phyloP scores from a whole-genome alignment of 35 echinoderm and acorn worm species.

The Holothuria glaberrima region DNA sequence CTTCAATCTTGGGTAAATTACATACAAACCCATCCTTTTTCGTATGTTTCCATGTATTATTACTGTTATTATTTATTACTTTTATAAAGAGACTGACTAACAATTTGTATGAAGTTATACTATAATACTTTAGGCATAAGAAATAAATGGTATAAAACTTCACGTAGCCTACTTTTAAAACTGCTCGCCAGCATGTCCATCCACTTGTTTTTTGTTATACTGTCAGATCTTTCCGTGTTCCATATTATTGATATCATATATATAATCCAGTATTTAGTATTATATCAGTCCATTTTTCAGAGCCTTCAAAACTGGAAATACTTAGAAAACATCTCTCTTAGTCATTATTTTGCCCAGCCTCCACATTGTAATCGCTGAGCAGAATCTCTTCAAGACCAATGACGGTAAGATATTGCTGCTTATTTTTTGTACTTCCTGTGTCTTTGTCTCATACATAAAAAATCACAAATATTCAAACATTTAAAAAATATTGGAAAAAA shows the following conservation, averaged over 20 bases:
- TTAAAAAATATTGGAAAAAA: too few relatives aligned
- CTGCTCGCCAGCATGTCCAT: slow-evolving; percentile 19
- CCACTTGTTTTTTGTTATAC: slow-evolving; percentile 4
- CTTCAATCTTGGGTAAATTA: slow-evolving; percentile 25
- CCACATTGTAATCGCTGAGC: not conserved
- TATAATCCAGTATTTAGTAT: too few relatives aligned
- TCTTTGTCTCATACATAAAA: too few relatives aligned
- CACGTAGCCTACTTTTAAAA: slow-evolving; percentile 17
- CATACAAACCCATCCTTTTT: slow-evolving; percentile 16
- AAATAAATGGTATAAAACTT: slow-evolving; percentile 20
- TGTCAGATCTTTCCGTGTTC: slow-evolving; percentile 6
- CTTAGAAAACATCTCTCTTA: too few relatives aligned
- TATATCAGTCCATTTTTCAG: too few relatives aligned
- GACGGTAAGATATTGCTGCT: slow-evolving; percentile 1
- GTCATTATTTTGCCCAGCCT: too few relatives aligned
- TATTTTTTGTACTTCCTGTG: too few relatives aligned
- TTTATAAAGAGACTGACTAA: slow-evolving; percentile 19
- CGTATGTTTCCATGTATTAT: not conserved
- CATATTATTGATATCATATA: not conserved
- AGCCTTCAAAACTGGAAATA: too few relatives aligned
- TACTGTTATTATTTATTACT: slow-evolving; percentile 23
- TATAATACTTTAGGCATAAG: not conserved
- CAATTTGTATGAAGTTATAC: too few relatives aligned
- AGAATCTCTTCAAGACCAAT: not conserved
- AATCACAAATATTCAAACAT: too few relatives aligned